Base-by-base conservation (phyloP, 2,113 vertebrate genomes). In the Cebidichthys violaceus region DNA sequence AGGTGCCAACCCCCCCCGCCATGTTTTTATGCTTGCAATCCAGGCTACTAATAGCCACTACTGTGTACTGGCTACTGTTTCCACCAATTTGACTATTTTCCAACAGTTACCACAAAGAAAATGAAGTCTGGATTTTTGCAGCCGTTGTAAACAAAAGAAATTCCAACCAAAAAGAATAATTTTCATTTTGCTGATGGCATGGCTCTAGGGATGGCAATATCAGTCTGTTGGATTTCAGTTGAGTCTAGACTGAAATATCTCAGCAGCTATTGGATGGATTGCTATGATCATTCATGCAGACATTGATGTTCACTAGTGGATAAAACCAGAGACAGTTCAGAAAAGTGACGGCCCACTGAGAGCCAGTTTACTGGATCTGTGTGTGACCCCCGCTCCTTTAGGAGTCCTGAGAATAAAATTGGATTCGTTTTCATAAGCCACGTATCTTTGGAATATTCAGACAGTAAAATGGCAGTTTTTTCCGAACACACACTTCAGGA, bases 1-100 rank as follows among this genome's bases (percentile, higher is more conserved):
- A 66, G 61, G 33, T 52, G 35, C 57, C n/a, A 76, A 70, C 45
- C 4, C 22, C 8, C 52, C 17, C 7, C 37, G 33, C 33, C 33
- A 41, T 9, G 4, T 85, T 78, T 71, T 22, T 5, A 59, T 77
- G 69, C 41, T 75, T 43, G 5, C 78, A 17, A 18, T 73, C 13
- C 14, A 59, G 45, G 43, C 68, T 70, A 15, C 24, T 0, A 33
- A 33, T 33, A 39, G 39, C 37, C 39, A 15, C 15, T 22, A 9
- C 43, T 39, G 14, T 59, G 27, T 13, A 5, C 22, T 61, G 33
- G 27, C 65, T 77, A 57, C 18, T 22, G 71, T 37, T 77, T 59
- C 2, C 9, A 33, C 35, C 57, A 76, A 39, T n/a, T 41, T 65
- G 67, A 24, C 57, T 14, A 6, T 75, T 81, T 71, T n/a, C 62